Conservation (phyloP, 2,888 invertebrate genomes). For the Sipunculus nudus region DNA sequence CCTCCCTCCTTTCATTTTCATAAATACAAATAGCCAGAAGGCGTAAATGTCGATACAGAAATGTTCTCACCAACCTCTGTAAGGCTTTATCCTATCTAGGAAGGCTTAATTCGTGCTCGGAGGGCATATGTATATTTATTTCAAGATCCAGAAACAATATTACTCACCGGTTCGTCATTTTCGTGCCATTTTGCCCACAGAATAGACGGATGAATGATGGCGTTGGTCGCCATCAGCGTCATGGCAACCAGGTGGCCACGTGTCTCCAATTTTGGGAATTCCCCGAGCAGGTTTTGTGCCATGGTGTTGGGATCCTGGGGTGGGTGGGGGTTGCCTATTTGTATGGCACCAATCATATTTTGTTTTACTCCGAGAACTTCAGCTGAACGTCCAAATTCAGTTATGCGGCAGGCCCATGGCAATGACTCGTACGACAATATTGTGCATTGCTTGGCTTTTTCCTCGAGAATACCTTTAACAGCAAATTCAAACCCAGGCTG, state of each 20-base stretch:
- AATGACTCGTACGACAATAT: conserved; percentile 47
- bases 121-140: no score
- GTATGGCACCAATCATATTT: conserved; percentile 40
- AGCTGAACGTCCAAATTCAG: conserved; percentile 45
- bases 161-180: no score
- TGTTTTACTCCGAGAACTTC: conserved; percentile 49
- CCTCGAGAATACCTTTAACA: conserved; percentile 37
- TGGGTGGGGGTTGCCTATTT: conserved; percentile 24
- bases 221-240: conserved; percentile 46
- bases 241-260: conserved; percentile 48
- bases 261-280: conserved; percentile 37
- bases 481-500: conserved; percentile 54
- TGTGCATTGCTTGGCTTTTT: conserved; percentile 34
- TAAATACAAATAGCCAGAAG: no score
- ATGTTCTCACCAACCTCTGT: no score
- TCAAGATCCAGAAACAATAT: no score
- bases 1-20: no score
- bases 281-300: conserved; percentile 34
- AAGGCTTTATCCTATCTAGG: no score
- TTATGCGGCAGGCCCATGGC: conserved; percentile 53
- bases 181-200: no score
- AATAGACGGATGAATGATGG: conserved; percentile 50
- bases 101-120: no score
- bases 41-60: no score
- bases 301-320: neutral